A percentile compares a stretch with the other conserved stretches of the same genome.
These are phyloP conservation scores for Myiozetetes cayanensis DNA, from an alignment of 2,113 vertebrate genomes.

Conservation along the genomic window DNA sequence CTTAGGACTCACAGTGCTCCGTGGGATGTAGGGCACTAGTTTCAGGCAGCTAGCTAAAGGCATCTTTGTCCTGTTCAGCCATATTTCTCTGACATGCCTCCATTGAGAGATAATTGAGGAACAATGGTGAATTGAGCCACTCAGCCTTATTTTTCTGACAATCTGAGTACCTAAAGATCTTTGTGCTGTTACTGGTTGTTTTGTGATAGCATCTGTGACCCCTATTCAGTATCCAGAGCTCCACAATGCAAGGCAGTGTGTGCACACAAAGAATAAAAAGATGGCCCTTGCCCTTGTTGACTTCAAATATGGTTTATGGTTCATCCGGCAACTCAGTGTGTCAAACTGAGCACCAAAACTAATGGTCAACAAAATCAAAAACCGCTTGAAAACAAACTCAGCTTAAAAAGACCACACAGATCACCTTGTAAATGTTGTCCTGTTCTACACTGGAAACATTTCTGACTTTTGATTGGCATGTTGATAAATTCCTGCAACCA, in stretches of 20 bases:
- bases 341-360: not conserved
- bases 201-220: constrained; percentile 4
- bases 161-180: not conserved
- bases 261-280: not conserved
- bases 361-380: not conserved
- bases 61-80: not conserved
- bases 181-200: constrained; percentile 1
- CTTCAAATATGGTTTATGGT: not conserved
- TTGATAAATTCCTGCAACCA: not conserved
- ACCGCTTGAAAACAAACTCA: not conserved
- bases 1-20: not conserved
- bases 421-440: not conserved
- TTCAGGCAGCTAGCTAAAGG: not conserved
- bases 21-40: not conserved
- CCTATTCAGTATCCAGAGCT: not conserved
- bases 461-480: not conserved
- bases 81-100: not conserved
- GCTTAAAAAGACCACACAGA: not conserved
- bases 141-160: constrained; percentile 30
- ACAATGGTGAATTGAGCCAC: not conserved
- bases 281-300: not conserved
- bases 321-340: not conserved
- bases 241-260: not conserved
- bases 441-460: not conserved
- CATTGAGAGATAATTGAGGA: constrained; percentile 2